Evolutionary conservation across 1,140 invertebrate species (phyloP), one percentile per base, ranked within the genome.

Genomic region (Drosophila lowei): DNA sequence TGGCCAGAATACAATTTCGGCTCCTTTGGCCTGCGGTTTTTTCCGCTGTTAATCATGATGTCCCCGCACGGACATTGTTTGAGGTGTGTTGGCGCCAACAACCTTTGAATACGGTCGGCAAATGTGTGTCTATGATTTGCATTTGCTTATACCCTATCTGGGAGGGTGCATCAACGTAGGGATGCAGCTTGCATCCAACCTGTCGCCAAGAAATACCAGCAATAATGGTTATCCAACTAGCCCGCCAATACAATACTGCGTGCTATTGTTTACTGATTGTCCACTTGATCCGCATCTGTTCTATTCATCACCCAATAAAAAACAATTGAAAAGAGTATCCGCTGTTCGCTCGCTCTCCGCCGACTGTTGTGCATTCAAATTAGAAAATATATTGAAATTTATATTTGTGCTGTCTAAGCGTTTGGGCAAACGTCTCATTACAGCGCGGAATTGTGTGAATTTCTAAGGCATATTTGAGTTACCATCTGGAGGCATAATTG

Each of bases 1-100:
- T 13, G 11, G 34, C 11, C 11, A n/a, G 15, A 16, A n/a, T 16
- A 60, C 34, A 25, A 28, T 41, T 67, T 43, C 42, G 25, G 46
- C 68, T 72, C 68, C 67, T 72, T 62, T 52, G 15, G 16, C 18
- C 6, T 16, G 8, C 28, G 56, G 71, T 50, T 64, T 58, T 64
- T 74, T 74, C 71, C 71, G 73, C 0, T 72, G 70, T 59, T 72
- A 72, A 72, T 56, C 50, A 42, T 1, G 16, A 60, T 72, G 66
- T 61, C 49, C 58, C 67, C 70, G 58, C 8, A 28, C 49, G 57
- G 57, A 62, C 58, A 73, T 73, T 73, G 71, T 73, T 73, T 73
- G 68, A 73, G 71, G 71, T 53, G 52, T 15, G 41, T 44, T 42
- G 50, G 70, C 70, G 70, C 71, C 70, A 47, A 56, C 72, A 50